Evolutionary conservation across 1,140 invertebrate genomes (phyloP).

Genomic region (Stegodyphus mimosarum): DNA sequence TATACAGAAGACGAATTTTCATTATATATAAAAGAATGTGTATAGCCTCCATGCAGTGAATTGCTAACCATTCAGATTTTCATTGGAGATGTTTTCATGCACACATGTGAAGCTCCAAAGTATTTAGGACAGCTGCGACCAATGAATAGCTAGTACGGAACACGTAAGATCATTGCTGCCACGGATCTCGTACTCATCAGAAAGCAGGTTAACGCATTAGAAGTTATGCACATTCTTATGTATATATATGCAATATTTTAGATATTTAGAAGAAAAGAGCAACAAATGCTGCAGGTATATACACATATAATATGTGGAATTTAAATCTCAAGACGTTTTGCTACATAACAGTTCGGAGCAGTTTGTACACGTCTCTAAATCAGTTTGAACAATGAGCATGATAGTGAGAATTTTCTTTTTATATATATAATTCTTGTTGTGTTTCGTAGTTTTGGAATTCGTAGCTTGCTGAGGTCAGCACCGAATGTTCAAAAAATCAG

Average conservation of each 20-base stretch:
- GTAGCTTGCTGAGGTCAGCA: conserved; percentile 36
- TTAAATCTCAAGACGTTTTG: not conserved
- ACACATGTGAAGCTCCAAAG: no score
- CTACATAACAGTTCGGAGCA: conserved; percentile 17
- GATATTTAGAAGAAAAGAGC: not conserved
- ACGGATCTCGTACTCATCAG: no score
- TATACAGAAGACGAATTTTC: conserved; percentile 31
- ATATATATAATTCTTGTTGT: not conserved
- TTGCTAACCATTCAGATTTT: no score
- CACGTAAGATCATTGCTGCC: no score
- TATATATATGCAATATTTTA: conserved; percentile 22
- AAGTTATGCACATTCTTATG: not conserved
- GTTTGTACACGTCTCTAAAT: conserved; percentile 10
- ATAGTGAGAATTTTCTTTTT: conserved; percentile 12
- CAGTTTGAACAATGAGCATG: conserved; percentile 37
- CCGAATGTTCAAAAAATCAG: conserved; percentile 15
- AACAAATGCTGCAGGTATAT: not conserved
- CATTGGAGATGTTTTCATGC: no score
- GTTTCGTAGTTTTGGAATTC: not conserved
- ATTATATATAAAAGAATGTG: not conserved
- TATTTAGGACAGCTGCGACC: no score
- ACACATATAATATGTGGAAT: not conserved
- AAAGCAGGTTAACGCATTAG: no score
- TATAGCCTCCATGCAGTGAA: no score
- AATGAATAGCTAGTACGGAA: no score